Evolutionary conservation across 2,113 vertebrate species (phyloP).

Genomic region (Cricetomys ansorgei): DNA sequence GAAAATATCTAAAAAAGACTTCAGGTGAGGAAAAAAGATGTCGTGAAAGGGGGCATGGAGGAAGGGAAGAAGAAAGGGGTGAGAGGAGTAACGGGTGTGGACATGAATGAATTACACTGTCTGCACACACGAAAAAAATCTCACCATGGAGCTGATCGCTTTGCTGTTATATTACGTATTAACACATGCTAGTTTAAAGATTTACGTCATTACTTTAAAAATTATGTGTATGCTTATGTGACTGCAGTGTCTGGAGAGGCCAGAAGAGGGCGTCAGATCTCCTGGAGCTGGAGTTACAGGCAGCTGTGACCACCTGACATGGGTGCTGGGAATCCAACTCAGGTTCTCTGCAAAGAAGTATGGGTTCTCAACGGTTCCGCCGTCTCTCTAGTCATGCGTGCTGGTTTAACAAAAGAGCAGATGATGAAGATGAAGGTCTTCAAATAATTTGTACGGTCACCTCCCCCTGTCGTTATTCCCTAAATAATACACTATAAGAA

Average conservation of each 20-base stretch:
- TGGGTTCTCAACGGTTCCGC: not conserved
- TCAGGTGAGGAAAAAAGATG: not conserved
- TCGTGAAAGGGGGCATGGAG: not conserved
- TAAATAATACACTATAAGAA: not conserved
- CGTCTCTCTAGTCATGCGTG: not conserved
- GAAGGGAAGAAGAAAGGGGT: not conserved
- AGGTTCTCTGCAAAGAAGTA: not conserved
- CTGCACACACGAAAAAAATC: not conserved
- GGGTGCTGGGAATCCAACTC: not conserved
- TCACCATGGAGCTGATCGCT: not conserved
- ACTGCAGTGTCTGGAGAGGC: not conserved
- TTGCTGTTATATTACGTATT: not conserved
- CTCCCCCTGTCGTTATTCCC: not conserved
- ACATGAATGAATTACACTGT: no score
- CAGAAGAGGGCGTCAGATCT: not conserved
- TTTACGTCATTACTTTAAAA: not conserved
- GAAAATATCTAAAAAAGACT: not conserved
- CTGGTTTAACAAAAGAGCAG: not conserved
- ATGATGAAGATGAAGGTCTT: not conserved
- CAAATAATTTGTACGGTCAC: not conserved
- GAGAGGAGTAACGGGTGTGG: rapidly evolving
- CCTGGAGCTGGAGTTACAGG: not conserved
- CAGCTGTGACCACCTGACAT: not conserved
- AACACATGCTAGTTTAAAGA: not conserved
- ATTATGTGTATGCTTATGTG: not conserved